These are phyloP conservation scores for Neomonachus schauinslandi DNA, from an alignment of 2,113 vertebrate genomes.

Conservation along the genomic window DNA sequence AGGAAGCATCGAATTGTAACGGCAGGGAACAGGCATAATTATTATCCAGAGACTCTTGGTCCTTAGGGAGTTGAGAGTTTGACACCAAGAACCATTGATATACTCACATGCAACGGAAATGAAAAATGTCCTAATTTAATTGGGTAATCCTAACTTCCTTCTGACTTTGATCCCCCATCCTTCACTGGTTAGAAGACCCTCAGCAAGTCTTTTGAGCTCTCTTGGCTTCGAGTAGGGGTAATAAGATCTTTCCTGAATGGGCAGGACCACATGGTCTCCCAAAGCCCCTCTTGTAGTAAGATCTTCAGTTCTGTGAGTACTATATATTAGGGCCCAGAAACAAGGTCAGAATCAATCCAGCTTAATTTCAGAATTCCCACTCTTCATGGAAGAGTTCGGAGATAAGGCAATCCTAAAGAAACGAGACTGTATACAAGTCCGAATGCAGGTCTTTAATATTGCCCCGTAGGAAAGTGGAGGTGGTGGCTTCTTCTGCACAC, in stretches of 20 bases:
- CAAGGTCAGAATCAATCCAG: background rate
- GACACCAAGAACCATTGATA: background rate
- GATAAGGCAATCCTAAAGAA: background rate
- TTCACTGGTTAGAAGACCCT: background rate
- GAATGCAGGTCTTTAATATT: background rate
- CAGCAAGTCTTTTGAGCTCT: background rate
- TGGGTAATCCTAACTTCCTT: background rate
- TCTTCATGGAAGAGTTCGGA: background rate
- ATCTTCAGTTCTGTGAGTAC: background rate
- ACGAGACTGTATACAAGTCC: fast-evolving
- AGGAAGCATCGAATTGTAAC: background rate
- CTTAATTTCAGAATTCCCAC: background rate
- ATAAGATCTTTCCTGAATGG: background rate
- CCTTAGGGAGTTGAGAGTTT: background rate
- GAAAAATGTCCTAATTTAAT: background rate
- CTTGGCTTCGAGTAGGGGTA: background rate
- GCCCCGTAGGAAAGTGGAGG: background rate
- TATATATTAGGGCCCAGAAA: background rate
- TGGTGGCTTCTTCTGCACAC: fast-evolving
- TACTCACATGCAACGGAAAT: background rate
- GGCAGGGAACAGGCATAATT: background rate
- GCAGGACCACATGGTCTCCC: background rate
- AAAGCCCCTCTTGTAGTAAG: background rate
- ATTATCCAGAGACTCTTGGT: background rate
- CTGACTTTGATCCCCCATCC: background rate